phyloP scores from a whole-genome alignment of 2,888 invertebrate genomes.

The Dastarcus helophoroides region DNA sequence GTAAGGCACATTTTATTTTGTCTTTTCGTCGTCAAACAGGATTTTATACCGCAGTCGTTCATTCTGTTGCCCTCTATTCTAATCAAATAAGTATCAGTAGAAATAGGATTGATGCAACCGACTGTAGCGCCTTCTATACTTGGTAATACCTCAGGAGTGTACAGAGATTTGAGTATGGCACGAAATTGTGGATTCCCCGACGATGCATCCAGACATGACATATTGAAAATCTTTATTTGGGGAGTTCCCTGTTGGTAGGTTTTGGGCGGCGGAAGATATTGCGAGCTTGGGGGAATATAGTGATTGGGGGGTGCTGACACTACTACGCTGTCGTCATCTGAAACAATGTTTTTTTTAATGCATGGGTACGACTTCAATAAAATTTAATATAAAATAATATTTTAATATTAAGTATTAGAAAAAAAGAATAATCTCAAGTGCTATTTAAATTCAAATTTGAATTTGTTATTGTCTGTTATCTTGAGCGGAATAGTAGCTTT shows the following conservation, averaged over 20 bases:
- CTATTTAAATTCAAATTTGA: no score
- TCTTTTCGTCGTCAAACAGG: conserved; percentile 29
- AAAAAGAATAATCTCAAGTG: no score
- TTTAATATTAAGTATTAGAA: no score
- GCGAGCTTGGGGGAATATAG: no score
- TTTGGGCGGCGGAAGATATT: conserved; percentile 9
- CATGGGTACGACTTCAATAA: no score
- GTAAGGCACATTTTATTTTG: conserved; percentile 41
- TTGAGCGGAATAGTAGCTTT: no score
- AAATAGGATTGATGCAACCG: conserved; percentile 17
- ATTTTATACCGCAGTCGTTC: conserved; percentile 40
- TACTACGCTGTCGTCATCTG: conserved; percentile 19
- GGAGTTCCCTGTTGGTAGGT: conserved; percentile 5
- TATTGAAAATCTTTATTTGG: conserved; percentile 27
- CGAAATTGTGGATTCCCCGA: conserved; percentile 28
- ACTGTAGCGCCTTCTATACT: conserved; percentile 33
- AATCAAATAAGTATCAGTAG: conserved; percentile 30
- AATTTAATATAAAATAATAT: no score
- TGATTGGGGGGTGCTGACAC: conserved; percentile 9
- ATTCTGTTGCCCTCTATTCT: conserved; percentile 40
- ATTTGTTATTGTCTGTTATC: no score
- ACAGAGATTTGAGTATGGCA: conserved; percentile 31
- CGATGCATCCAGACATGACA: conserved; percentile 30
- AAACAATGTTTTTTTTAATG: background rate
- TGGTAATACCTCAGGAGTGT: conserved; percentile 28